Evolutionary conservation across 2,888 invertebrate species (phyloP).

Genomic region (Apotomis betuletana): DNA sequence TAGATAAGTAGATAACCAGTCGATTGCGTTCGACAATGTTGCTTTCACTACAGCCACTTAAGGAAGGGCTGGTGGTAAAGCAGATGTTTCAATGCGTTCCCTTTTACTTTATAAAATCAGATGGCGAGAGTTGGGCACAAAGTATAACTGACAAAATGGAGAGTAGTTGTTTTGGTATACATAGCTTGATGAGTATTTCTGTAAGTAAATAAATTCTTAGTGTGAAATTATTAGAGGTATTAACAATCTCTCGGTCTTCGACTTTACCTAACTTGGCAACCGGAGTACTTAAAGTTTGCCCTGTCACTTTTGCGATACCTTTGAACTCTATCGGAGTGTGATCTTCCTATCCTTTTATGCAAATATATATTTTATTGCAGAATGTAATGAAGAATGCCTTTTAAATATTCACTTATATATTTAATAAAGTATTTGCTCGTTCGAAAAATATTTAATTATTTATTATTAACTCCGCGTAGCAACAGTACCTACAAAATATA

Average conservation of each 20-base stretch:
- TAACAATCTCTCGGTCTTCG: constrained; percentile 13
- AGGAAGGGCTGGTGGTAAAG: constrained; percentile 2
- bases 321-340: no score
- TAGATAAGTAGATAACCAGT: constrained; percentile 13
- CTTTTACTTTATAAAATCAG: constrained; percentile 1
- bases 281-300: constrained; percentile 3
- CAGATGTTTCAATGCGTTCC: constrained; percentile 22
- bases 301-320: background rate
- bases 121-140: background rate
- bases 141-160: background rate
- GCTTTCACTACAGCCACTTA: constrained; percentile 21
- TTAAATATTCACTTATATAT: no score
- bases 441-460: background rate
- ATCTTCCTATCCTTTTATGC: no score
- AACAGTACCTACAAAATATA: constrained; percentile 5
- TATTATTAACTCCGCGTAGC: constrained; percentile 26
- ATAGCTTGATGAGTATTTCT: no score
- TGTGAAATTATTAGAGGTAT: background rate
- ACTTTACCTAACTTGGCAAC: constrained; percentile 8
- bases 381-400: no score
- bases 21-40: constrained; percentile 20
- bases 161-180: no score
- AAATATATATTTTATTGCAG: no score
- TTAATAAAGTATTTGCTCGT: background rate
- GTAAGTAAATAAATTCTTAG: no score